phyloP scores from a whole-genome alignment of 2,113 vertebrate genomes.

The Daubentonia madagascariensis region DNA sequence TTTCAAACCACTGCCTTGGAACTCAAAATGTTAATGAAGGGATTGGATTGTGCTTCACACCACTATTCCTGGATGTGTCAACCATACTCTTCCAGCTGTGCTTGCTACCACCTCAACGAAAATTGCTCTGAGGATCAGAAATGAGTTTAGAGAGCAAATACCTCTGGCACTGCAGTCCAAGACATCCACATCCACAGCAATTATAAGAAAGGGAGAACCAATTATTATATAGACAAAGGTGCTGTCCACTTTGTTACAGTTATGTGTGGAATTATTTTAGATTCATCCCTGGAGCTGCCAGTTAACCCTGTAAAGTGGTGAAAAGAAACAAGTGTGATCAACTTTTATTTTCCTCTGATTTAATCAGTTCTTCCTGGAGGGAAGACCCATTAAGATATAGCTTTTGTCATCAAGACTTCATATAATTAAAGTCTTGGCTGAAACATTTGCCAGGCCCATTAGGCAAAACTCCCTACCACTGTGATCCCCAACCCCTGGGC shows the following conservation, averaged over 20 bases:
- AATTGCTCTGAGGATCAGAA: neutral
- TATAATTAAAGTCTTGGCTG: neutral
- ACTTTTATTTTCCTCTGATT: neutral
- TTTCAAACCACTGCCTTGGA: neutral
- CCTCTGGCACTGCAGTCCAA: neutral
- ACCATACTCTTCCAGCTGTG: accelerated
- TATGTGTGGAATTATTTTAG: neutral
- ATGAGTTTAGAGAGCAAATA: neutral
- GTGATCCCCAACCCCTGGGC: too few relatives aligned
- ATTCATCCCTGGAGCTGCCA: neutral
- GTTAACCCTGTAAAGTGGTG: neutral
- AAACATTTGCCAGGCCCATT: neutral
- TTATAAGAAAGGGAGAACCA: neutral
- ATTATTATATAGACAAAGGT: neutral
- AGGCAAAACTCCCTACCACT: neutral
- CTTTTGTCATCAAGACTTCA: neutral
- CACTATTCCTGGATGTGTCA: neutral
- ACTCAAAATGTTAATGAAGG: neutral
- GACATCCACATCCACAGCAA: neutral
- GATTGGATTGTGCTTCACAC: accelerated
- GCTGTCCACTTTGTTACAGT: neutral
- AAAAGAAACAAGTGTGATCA: neutral
- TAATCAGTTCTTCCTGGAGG: neutral
- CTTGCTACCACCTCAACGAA: neutral
- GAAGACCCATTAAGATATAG: neutral